A percentile compares a stretch with the other conserved stretches of the same genome.
phyloP scores from a whole-genome alignment of 2,888 invertebrate genomes.

The Sceliomorpha sp. region DNA sequence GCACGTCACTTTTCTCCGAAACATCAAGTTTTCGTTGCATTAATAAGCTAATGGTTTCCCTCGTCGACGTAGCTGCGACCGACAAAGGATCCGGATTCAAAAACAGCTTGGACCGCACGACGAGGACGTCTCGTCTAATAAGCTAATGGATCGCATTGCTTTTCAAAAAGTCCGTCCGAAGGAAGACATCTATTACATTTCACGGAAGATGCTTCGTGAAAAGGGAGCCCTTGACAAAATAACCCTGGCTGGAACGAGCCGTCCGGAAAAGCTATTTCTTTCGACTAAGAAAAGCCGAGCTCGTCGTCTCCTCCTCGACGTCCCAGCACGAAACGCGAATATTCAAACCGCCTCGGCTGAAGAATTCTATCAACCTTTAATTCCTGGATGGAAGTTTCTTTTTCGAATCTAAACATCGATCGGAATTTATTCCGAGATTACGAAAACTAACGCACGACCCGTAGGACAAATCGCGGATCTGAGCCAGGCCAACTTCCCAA shows the following conservation, averaged over 20 bases:
- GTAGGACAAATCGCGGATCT: too few species aligned
- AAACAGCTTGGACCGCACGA: conserved; percentile 12
- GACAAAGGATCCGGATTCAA: conserved; percentile 40
- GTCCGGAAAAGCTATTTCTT: too few species aligned
- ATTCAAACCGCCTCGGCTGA: too few species aligned
- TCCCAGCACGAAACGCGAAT: too few species aligned
- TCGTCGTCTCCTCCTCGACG: not conserved
- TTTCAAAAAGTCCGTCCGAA: conserved; percentile 31
- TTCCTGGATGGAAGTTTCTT: too few species aligned
- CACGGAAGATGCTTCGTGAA: conserved; percentile 24
- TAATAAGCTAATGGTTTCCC: conserved; percentile 54
- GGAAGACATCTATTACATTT: conserved; percentile 37
- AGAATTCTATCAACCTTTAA: too few species aligned
- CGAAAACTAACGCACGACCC: too few species aligned
- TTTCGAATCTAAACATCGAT: too few species aligned
- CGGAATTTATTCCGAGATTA: too few species aligned
- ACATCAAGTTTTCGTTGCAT: conserved; percentile 3
- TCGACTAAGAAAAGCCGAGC: too few species aligned
- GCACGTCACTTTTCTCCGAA: not conserved
- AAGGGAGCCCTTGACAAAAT: conserved; percentile 43
- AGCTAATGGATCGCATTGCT: conserved; percentile 51
- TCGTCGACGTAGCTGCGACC: conserved; percentile 21
- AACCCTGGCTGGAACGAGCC: conserved; percentile 21
- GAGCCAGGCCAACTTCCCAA: too few species aligned
- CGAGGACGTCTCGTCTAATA: conserved; percentile 42